Evolutionary conservation across 2,113 vertebrate species (phyloP).

Genomic region (Saguinus imperator): DNA sequence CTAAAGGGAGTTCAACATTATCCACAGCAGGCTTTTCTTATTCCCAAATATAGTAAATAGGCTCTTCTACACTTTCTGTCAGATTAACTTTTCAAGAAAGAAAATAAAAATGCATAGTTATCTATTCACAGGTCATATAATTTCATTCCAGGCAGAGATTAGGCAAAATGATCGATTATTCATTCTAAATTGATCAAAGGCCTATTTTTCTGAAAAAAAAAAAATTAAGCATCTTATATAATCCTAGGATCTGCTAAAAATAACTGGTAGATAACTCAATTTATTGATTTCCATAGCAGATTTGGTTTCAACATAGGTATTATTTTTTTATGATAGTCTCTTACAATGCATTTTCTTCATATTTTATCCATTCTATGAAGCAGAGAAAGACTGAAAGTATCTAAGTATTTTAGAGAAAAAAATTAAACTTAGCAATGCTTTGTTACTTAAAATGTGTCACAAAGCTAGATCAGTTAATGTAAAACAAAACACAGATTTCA

Average conservation of each 20-base stretch:
- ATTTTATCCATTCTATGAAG: neutral
- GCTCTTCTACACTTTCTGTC: neutral
- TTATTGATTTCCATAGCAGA: conserved; percentile 15
- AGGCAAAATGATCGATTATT: conserved; percentile 18
- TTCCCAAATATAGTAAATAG: neutral
- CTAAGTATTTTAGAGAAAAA: neutral
- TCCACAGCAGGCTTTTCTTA: neutral
- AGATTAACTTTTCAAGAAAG: neutral
- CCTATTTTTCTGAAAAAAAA: neutral
- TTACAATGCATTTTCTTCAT: neutral
- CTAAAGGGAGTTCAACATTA: neutral
- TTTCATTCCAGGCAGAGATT: neutral
- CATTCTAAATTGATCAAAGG: neutral
- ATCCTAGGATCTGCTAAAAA: neutral
- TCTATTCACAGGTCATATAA: neutral
- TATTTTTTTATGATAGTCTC: neutral
- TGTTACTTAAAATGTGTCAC: conserved; percentile 12
- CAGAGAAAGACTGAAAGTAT: neutral
- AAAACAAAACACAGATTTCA: neutral
- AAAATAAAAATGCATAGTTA: neutral
- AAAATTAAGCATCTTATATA: neutral
- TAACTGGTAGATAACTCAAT: neutral
- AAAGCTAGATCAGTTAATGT: neutral
- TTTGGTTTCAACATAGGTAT: neutral
- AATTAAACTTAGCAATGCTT: neutral